Evolutionary conservation across 1,140 invertebrate genomes (phyloP).

Genomic region (Sycophila sp.): DNA sequence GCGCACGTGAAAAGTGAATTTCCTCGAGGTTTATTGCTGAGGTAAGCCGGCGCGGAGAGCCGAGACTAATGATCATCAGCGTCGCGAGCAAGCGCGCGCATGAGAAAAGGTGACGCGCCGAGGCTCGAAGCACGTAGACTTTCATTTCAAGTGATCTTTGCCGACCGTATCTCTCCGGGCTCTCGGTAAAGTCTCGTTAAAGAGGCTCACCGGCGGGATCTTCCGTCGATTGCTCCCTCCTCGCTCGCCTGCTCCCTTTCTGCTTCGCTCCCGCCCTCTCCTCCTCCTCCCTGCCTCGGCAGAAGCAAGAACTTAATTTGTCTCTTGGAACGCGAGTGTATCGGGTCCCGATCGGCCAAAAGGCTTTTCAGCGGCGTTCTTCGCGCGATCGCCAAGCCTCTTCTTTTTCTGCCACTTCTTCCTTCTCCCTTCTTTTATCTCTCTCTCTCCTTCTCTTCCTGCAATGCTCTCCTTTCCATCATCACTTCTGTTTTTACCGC

Average conservation of each 20-base stretch:
- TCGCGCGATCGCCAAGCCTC: slow-evolving; percentile 23
- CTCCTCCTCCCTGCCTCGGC: not conserved
- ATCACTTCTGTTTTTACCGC: slow-evolving; percentile 1
- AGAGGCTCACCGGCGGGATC: slow-evolving; percentile 46
- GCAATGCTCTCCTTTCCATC: not conserved
- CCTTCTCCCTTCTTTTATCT: not conserved
- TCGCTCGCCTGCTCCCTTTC: not conserved
- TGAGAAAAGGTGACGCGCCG: slow-evolving; percentile 49
- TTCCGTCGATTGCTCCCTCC: slow-evolving; percentile 47
- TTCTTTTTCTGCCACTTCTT: slow-evolving; percentile 9
- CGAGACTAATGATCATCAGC: slow-evolving; percentile 37
- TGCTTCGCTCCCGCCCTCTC: not conserved
- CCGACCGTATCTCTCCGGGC: slow-evolving; percentile 44
- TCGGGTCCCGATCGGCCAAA: slow-evolving; percentile 54
- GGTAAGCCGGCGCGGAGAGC: slow-evolving; percentile 7
- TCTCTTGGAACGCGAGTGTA: slow-evolving; percentile 57
- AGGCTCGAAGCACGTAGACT: slow-evolving; percentile 27
- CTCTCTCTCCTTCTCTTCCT: slow-evolving; percentile 9
- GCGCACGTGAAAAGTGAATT: slow-evolving; percentile 33
- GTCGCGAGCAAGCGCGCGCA: slow-evolving; percentile 8
- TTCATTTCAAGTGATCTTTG: slow-evolving; percentile 51
- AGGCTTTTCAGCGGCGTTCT: slow-evolving; percentile 41
- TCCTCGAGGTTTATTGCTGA: slow-evolving; percentile 27
- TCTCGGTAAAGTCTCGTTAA: slow-evolving; percentile 48
- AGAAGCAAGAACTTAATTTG: slow-evolving; percentile 62